These are phyloP conservation scores for Pachydiplax longipennis DNA, from an alignment of 2,888 invertebrate species.

Conservation along the genomic window DNA sequence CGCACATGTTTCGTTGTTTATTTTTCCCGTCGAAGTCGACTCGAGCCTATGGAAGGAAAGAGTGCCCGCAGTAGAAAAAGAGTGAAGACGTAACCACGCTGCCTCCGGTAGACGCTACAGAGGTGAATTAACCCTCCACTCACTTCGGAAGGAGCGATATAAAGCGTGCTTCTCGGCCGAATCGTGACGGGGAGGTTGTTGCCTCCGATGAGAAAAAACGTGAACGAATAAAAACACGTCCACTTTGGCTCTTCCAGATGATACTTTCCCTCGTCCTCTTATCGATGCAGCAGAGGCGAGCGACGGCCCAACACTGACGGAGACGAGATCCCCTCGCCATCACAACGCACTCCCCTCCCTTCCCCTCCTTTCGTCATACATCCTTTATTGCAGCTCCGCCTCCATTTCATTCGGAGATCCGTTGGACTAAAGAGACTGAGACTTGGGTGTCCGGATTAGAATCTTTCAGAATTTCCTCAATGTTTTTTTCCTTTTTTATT, in stretches of 20 bases:
- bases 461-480: too few relatives aligned
- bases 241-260: background rate
- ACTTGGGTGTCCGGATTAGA: too few relatives aligned
- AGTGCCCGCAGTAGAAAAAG: background rate
- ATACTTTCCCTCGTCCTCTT: too few relatives aligned
- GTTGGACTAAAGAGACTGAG: too few relatives aligned
- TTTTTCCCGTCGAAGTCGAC: background rate
- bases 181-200: slow-evolving; percentile 10
- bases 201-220: background rate
- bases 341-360: background rate
- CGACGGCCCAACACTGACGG: background rate
- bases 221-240: background rate
- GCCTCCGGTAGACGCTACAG: background rate
- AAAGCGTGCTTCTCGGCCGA: background rate
- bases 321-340: background rate
- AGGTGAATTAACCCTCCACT: background rate
- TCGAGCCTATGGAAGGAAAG: background rate
- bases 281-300: too few relatives aligned
- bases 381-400: too few relatives aligned
- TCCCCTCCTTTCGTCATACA: background rate
- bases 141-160: background rate
- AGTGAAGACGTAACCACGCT: background rate
- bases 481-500: too few relatives aligned
- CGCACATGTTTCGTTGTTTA: background rate
- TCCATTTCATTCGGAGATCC: too few relatives aligned